Evolutionary conservation across 2,797 vertebrate species (phyloP), one percentile per base, ranked within the genome.

Genomic region (Balearica regulorum): DNA sequence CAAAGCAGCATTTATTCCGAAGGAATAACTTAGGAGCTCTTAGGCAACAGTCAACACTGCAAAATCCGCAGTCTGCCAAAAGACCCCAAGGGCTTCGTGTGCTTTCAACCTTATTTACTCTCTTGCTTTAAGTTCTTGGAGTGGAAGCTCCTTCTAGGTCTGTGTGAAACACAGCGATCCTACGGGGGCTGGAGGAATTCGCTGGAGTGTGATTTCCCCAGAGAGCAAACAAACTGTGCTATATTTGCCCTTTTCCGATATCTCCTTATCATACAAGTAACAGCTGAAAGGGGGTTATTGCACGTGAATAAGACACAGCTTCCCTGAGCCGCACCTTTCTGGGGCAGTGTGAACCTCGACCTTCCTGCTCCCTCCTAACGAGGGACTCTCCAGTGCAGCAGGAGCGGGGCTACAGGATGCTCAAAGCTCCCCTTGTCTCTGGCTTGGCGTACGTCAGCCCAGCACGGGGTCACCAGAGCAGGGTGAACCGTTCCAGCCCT

Each of bases 31-130:
- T 61, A 48, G 75, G 64, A 94, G 84, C 90, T 97, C 94, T 97
- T 85, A 96, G 95, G 92, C 90, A 96, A 96, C 90, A 94, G 89
- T 46, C 93, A 94, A 93, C 84, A 92, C 51, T 87, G 79, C 82
- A 95, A 97, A 97, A 96, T 85, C 89, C 5, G 1, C 84, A 88
- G 87, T 72, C 93, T 95, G 92, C 84, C 90, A 75, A 43, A 89
- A 91, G 80, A 87, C 88, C 89, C 89, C 88, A 66, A 92, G 88
- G 90, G 79, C 48, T 94, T 75, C 7, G 1, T 92, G 89, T 46
- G 78, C 95, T 97, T 95, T 93, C 86, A 94, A 89, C 84, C 89
- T 95, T 95, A 95, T 96, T 97, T 96, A 94, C 84, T 87, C 89
- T 89, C 76, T 95, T 77, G 44, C 68, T 92, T 35, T 89, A 84